Evolutionary conservation across 2,888 invertebrate genomes (phyloP), one percentile per base, ranked within the genome.

Genomic region (Panopea generosa): DNA sequence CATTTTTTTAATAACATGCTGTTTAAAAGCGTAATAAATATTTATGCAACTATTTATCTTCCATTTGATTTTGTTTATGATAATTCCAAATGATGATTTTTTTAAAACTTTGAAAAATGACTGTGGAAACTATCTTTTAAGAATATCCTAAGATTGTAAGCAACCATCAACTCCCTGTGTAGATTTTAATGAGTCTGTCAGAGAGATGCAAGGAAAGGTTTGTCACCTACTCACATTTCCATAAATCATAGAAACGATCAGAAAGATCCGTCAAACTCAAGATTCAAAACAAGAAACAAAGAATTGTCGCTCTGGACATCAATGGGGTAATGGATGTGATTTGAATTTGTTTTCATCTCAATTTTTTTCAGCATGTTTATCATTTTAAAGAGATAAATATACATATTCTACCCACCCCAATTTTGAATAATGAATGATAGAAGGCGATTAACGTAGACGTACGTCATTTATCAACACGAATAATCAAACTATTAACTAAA

Each of bases 121-220:
- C 47, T 66, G 55, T 55, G 49, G 33, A 33, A 33, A 11, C 33
- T 33, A 33, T 63, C 38, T 26, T 24, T 43, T 40, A 27, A 43
- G 18, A 22, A 20, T 6, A 20, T 40, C 22, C 50, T 11, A 7
- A 33, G 26, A n/a, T 49, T 14, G 1, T n/a, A 33, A 53, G 43
- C 43, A 55, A 40, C 26, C 45, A 56, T 49, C 29, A 20, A 47
- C 33, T 56, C 56, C 66, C 66, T 49, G 26, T 24, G 9, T 53
- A 26, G 65, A 53, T 55, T 65, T 60, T 72, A 72, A 72, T 72
- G 72, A 72, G 33, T 47, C 60, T 60, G 60, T 60, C 60, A 60
- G 4, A 20, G 14, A 47, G 59, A 60, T 29, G 47, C 29, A 60
- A 60, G 26, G 27, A 11, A 45, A 18, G 20, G 45, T 27, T 29